Evolutionary conservation across 1,140 invertebrate species (phyloP).

Genomic region (Stegodyphus mimosarum): DNA sequence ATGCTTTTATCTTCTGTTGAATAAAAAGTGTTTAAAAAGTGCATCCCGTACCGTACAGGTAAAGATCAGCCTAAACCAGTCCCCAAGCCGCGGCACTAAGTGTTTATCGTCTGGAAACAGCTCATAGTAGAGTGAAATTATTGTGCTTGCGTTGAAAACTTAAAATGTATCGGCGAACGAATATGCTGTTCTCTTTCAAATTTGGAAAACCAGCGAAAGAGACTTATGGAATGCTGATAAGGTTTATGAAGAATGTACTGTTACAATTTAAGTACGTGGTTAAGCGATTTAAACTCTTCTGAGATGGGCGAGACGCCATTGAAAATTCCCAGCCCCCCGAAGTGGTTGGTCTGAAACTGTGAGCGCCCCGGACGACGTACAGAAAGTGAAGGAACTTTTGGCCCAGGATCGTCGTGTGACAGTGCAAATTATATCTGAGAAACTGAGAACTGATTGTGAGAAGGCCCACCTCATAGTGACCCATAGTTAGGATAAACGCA

Average conservation of each 20-base stretch:
- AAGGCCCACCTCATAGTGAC: not conserved
- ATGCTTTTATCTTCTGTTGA: too few species aligned
- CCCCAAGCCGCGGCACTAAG: not conserved
- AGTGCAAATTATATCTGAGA: not conserved
- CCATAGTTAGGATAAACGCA: not conserved
- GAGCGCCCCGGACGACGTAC: not conserved
- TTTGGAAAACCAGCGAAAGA: not conserved
- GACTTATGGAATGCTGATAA: not conserved
- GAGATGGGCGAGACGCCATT: not conserved
- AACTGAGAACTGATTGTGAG: not conserved
- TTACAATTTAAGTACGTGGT: not conserved
- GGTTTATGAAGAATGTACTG: not conserved
- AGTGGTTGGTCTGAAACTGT: not conserved
- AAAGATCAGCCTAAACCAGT: not conserved
- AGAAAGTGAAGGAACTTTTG: constrained; percentile 16
- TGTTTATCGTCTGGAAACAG: not conserved
- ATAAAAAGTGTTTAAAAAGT: not conserved
- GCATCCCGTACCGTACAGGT: not conserved
- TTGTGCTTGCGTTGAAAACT: not conserved
- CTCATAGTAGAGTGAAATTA: not conserved
- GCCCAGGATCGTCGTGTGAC: not conserved
- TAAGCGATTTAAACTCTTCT: not conserved
- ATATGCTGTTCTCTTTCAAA: not conserved
- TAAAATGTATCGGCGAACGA: constrained; percentile 4
- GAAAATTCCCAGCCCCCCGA: not conserved